These are phyloP conservation scores for Bombus turneri DNA, from an alignment of 1,140 invertebrate species.

Conservation along the genomic window DNA sequence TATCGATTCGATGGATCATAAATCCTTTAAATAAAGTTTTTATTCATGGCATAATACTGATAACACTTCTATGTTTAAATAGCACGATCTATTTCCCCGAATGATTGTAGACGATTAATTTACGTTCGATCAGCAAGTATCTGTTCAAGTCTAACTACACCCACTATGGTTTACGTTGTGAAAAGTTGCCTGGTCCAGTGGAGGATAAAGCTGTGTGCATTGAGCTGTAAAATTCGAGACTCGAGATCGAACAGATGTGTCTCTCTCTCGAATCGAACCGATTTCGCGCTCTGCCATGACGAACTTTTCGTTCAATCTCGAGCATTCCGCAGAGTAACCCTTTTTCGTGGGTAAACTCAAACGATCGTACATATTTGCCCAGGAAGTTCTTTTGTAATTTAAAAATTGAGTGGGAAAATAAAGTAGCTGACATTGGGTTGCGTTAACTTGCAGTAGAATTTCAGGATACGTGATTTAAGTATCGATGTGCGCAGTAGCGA, in stretches of 20 bases:
- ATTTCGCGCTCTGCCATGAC: not conserved
- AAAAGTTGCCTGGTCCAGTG: constrained; percentile 11
- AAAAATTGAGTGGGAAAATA: not conserved
- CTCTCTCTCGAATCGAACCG: constrained; percentile 28
- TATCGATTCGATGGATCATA: no score
- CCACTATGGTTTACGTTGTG: not conserved
- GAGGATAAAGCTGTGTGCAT: constrained; percentile 22
- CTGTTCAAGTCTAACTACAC: not conserved
- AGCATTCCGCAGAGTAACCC: not conserved
- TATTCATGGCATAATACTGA: not conserved
- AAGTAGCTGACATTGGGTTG: not conserved
- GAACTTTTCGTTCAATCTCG: not conserved
- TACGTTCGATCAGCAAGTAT: constrained; percentile 9
- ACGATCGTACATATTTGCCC: not conserved
- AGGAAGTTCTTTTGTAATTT: not conserved
- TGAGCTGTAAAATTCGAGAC: constrained; percentile 35
- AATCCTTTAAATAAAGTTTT: not conserved
- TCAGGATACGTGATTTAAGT: not conserved
- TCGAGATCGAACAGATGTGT: constrained; percentile 31
- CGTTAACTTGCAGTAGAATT: not conserved
- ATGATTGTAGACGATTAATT: not conserved
- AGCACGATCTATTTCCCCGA: not conserved
- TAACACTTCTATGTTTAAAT: not conserved
- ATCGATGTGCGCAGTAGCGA: not conserved
- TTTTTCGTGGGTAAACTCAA: not conserved